Evolutionary conservation across 2,888 invertebrate species (phyloP), one percentile per base, ranked within the genome.

Genomic region (Trichogramma dendrolimi): DNA sequence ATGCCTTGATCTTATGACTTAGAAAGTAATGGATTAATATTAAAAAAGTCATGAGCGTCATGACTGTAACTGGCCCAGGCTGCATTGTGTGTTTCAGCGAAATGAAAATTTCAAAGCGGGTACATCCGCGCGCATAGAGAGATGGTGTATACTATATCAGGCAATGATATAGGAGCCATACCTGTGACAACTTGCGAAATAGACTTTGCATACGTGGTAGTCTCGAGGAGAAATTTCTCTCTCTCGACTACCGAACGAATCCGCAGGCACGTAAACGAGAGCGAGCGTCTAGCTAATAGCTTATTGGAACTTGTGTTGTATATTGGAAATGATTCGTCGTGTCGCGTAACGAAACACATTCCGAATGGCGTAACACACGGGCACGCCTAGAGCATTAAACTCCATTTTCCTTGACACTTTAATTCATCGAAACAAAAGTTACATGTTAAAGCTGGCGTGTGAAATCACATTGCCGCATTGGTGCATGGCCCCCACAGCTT

Each of bases 71-170:
- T 7, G n/a, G 7, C 49, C 6, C n/a, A 14, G 11, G 51, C 51
- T 27, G 14, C 4, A 6, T 1, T 39, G 51, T 10, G 51, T 67
- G 62, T 67, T 69, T 68, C 66, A 67, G 66, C 63, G 70, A 72
- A 74, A 74, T 74, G 73, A 72, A 72, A 74, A 75, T 73, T 75
- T 75, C 68, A 72, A 71, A 73, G 71, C 73, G 71, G 70, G 70
- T 70, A 66, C 70, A 65, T 66, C 68, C 7, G 14, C 65, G 65
- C 69, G 66, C 68, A 68, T 27, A 14, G 51, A 67, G 67, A 69
- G 71, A 27, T 2, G 27, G 27, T 27, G 27, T 27, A 27, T 27
- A 27, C 27, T 27, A 27, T 27, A 2, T 27, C 0, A 27, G 27
- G 27, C 27, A 71, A 73, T 74, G 74, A 73, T 74, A 72, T 74